Evolutionary conservation across 2,888 invertebrate species (phyloP).

Genomic region (Cosmopolites sordidus): DNA sequence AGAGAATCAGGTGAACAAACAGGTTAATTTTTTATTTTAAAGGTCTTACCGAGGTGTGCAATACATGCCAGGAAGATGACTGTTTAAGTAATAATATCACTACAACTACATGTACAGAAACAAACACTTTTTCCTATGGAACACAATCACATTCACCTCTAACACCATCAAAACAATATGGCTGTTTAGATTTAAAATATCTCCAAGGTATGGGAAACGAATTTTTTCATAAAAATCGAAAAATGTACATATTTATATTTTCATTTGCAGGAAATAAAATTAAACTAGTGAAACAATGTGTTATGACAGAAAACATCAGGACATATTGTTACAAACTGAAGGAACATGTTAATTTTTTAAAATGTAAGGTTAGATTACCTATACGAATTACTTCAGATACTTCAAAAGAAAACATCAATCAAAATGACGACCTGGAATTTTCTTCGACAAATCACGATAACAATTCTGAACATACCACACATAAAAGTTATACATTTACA

Average conservation of each 20-base stretch:
- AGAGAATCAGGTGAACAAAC: no score
- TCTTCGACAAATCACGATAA: no score
- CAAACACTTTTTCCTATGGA: no score
- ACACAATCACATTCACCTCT: background rate
- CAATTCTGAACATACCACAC: no score
- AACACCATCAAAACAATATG: constrained; percentile 16
- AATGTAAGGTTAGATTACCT: background rate
- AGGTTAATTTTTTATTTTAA: constrained; percentile 4
- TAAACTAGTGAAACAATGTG: constrained; percentile 6
- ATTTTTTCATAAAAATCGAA: no score
- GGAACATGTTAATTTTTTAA: background rate
- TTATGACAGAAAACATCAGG: background rate
- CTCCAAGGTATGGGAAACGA: constrained; percentile 1
- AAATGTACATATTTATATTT: no score
- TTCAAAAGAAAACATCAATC: no score
- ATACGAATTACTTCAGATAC: background rate
- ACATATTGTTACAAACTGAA: constrained; percentile 2
- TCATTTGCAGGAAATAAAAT: constrained; percentile 2
- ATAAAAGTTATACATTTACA: no score
- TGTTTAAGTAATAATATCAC: constrained; percentile 7
- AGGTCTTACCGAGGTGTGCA: constrained; percentile 14
- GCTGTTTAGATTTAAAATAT: constrained; percentile 19
- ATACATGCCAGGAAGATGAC: constrained; percentile 11
- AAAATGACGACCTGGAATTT: no score
- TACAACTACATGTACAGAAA: constrained; percentile 6